Evolutionary conservation across 2,113 vertebrate species (phyloP).

Genomic region (Pluvianellus socialis): DNA sequence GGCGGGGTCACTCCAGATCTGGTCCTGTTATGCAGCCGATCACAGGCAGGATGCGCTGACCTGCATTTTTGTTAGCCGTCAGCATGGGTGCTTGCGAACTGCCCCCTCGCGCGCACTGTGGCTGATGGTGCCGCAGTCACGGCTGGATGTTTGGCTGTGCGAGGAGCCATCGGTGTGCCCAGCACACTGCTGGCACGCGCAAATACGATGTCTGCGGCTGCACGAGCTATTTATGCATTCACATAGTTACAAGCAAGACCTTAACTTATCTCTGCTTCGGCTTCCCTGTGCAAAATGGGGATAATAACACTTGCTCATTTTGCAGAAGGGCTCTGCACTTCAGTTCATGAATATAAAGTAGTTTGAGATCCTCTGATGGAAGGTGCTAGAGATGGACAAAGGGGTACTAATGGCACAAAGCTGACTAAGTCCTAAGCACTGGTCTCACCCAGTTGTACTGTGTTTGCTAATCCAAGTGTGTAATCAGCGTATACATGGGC

Average conservation of each 20-base stretch:
- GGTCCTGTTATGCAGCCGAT: background rate
- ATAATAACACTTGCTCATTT: background rate
- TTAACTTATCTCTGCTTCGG: background rate
- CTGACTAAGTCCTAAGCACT: background rate
- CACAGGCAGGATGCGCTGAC: background rate
- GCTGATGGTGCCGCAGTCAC: accelerated
- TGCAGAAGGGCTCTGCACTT: background rate
- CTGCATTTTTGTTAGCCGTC: background rate
- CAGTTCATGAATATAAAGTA: background rate
- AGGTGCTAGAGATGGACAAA: background rate
- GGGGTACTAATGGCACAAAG: background rate
- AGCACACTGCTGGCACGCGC: background rate
- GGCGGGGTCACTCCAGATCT: accelerated
- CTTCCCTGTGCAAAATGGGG: background rate
- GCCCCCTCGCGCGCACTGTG: accelerated
- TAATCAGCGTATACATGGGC: background rate
- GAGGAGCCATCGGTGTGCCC: accelerated
- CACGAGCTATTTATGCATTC: background rate
- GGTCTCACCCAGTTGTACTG: background rate
- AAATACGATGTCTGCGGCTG: background rate
- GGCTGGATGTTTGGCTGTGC: accelerated
- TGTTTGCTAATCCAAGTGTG: background rate
- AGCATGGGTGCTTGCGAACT: accelerated
- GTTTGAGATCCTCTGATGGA: background rate
- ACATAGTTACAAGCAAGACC: background rate